These are phyloP conservation scores for Sternotherus odoratus DNA, from an alignment of 2,797 vertebrate species.

Conservation along the genomic window DNA sequence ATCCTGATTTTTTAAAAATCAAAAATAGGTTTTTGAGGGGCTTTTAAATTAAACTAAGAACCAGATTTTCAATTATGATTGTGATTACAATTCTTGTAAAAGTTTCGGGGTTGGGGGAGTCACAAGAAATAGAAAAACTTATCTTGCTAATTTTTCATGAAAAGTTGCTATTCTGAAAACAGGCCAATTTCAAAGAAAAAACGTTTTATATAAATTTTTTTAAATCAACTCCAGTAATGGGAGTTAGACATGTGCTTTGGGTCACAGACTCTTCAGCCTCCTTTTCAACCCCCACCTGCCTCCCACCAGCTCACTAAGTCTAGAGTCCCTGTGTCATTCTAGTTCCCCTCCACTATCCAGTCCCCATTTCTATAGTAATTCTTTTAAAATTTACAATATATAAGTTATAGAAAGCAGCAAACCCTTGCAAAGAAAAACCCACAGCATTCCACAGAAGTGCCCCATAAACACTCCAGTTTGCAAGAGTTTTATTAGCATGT, in stretches of 20 bases:
- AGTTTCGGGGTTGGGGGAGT: not conserved
- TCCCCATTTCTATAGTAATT: not conserved
- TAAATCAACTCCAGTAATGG: not conserved
- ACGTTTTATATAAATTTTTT: not conserved
- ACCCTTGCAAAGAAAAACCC: not conserved
- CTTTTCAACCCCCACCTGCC: not conserved
- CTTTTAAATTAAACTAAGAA: not conserved
- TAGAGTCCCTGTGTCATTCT: accelerated
- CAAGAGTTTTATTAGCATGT: conserved; percentile 38
- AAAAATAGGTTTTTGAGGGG: not conserved
- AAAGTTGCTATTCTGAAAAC: not conserved
- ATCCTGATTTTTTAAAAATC: not conserved
- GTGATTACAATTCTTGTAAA: not conserved
- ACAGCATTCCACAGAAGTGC: conserved; percentile 34
- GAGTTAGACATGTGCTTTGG: not conserved
- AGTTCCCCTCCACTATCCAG: not conserved
- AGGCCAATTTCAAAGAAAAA: not conserved
- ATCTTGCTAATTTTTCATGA: not conserved
- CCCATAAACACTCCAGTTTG: not conserved
- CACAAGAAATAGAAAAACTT: not conserved
- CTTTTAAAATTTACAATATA: not conserved
- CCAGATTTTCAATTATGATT: not conserved
- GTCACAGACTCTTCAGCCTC: not conserved
- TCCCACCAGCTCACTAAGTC: not conserved
- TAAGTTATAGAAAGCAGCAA: conserved; percentile 39